Conservation (phyloP, 2,113 vertebrate species). For the Bos taurus region ARS-UCD2.0 NC_037333.1:54198501-54199000, state of each 20-base stretch:
- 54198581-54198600: neutral
- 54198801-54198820: neutral
- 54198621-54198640: neutral
- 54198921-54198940: too few relatives aligned
- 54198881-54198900: neutral
- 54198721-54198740: neutral
- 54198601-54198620: neutral
- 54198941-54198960: too few relatives aligned
- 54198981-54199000: neutral
- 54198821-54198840: neutral
- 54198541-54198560: neutral
- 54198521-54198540: constrained; percentile 43
- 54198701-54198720: neutral
- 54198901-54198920: too few relatives aligned
- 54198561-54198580: neutral
- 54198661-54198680: neutral
- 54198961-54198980: neutral
- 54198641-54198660: neutral
- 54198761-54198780: neutral
- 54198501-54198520: neutral
- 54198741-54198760: neutral
- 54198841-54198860: neutral
- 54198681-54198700: neutral
- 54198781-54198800: neutral
- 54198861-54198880: neutral